Evolutionary conservation across 2,797 vertebrate species (phyloP), one percentile per base, ranked within the genome.

Genomic region (Enteromius unitaeniatus): DNA sequence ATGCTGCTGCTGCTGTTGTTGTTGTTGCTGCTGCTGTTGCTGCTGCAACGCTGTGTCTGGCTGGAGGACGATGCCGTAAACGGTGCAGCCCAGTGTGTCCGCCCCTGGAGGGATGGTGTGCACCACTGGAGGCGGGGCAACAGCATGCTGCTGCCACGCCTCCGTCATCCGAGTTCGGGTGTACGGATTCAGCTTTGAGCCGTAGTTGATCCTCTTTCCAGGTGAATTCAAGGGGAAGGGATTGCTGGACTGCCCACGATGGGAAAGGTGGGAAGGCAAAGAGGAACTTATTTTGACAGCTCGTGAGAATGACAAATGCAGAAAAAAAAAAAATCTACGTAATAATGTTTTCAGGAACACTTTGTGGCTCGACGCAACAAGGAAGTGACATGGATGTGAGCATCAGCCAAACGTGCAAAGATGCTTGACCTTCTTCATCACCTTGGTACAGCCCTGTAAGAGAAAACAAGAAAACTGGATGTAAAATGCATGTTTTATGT

Each of bases 1-100:
- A 14, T 85, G 83, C 3, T 80, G 84, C 3, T 86, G 82, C 0
- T 84, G 86, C 5, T 81, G 82, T 2, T 93, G 94, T 78, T 95
- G 96, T 65, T 95, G 94, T 0, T 92, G 93, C 65, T 84, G 87
- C 79, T 91, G 85, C 21, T 95, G 96, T 85, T 96, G 96, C 88
- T 97, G 96, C 53, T 97, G 92, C 14, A 95, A 89, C 0, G 93
- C 78, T 0, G 96, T 90, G 37, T 99, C 98, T 0, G 95, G 95
- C 91, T 99, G 98, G 79, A 99, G 94, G 9, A 99, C 96, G 11
- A 99, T 99, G 79, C 97, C 98, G 0, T 99, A 99, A 60, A 99
- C 97, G 0, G 98, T 96, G 13, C 98, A 99, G 89, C 97, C 97
- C 91, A 99, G 31, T 0, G 97, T 88, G 77, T 99, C 98, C 0